A percentile compares a stretch with the other conserved stretches of the same genome.
Conservation (phyloP, 2,113 vertebrate species). For the rat (Rattus norvegicus) region GRCr8 NC_086021.1:134345001-134345500, state of each 20-base stretch:
- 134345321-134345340: slow-evolving; percentile 32
- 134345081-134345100: not conserved
- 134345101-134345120: not conserved
- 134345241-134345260: too few relatives aligned
- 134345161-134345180: not conserved
- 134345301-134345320: too few relatives aligned
- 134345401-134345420: not conserved
- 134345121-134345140: too few relatives aligned
- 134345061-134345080: not conserved
- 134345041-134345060: not conserved
- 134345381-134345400: not conserved
- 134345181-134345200: not conserved
- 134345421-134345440: not conserved
- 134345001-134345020: not conserved
- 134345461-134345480: not conserved
- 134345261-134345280: too few relatives aligned
- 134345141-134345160: not conserved
- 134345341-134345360: slow-evolving; percentile 16
- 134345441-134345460: not conserved
- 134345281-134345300: too few relatives aligned
- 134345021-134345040: not conserved
- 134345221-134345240: slow-evolving; percentile 39
- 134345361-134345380: not conserved
- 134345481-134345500: not conserved
- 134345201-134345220: slow-evolving; percentile 36